Evolutionary conservation across 2,797 vertebrate species (phyloP), one percentile per base, ranked within the genome.

Genomic region (Hemibagrus guttatus): DNA sequence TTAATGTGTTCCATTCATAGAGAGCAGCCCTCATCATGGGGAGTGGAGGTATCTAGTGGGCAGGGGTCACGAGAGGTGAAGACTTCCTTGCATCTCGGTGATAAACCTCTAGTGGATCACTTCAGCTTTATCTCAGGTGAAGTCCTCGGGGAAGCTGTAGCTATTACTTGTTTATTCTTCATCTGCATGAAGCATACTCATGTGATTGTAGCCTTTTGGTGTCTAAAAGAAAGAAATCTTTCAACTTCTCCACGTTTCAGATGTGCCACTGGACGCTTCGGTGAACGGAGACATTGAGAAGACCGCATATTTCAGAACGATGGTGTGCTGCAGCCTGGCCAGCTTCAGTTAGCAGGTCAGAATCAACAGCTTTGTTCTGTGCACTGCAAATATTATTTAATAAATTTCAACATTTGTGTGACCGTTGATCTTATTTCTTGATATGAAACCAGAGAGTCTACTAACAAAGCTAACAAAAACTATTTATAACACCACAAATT

Each of bases 11-110:
- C 82, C 89, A 91, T 28, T 71, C 3, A 89, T 90, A 99, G 98
- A 84, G 96, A 96, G 89, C 93, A 96, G 64, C 97, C 97, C 1
- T 89, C 96, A 21, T 72, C 95, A 21, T 99, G 98, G 98, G 95
- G 94, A 78, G 95, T 96, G 31, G 97, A 98, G 84, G 93, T 99
- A 82, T 95, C 93, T 28, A 97, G 97, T 88, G 96, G 97, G 39
- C 96, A 96, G 0, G 94, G 96, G 35, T 90, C 91, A 35, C 96
- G 95, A 88, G 97, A 97, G 90, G 95, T 97, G 83, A 97, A 93
- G 91, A 99, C 98, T 0, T 90, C 91, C 0, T 95, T 97, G 93
- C 96, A 97, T 90, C 93, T 98, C 86, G 97, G 96, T 74, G 94
- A 96, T 89, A 94, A 85, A 83, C 91, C 96, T 3, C 94, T 96